Base-by-base conservation (phyloP, 2,888 invertebrate genomes). In the Cerceris rybyensis region DNA sequence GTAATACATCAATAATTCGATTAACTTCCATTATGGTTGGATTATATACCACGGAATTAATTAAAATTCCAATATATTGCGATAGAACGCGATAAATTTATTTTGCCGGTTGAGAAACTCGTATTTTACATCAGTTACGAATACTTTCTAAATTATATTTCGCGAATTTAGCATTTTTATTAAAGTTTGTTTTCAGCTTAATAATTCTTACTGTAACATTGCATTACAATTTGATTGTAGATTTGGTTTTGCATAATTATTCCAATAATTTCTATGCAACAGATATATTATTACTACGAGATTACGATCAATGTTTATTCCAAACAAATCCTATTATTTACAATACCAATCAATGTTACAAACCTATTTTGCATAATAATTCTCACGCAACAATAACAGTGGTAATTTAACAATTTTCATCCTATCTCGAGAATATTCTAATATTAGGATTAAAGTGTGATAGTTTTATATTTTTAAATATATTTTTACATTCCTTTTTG, bases 401-500 rank as follows among this genome's bases (percentile, higher is more conserved):
- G 28, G 28, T 28, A 28, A 28, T 46, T 55, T 42, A 28, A 75
- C 11, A 55, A 63, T 57, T 46, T 50, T 46, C 8, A 46, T 46
- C 6, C 2, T 46, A 11, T 28, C 28, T 4, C 1, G 28, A 4
- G 28, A 28, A 28, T 28, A 28, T 28, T 28, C 2, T 28, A 28
- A 28, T 28, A 28, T 28, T 28, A 28, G 28, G 4, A 28, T 28
- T 28, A 28, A 28, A 28, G 28, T 4, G 28, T 28, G 1, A 28
- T 28, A 28, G 28, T 28, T 28, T 28, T 28, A 28, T 4, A 28
- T 28, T 28, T 28, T 28, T 2, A 28, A 28, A 28, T 28, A 2
- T 28, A 28, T 28, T 28, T 4, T 28, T 28, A 4, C 28, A 28
- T 1, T 28, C 28, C 4, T 28, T 28, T 28, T 28, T 2, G 28